Evolutionary conservation across 2,888 invertebrate species (phyloP).

Genomic region (Tenthredo distinguenda): DNA sequence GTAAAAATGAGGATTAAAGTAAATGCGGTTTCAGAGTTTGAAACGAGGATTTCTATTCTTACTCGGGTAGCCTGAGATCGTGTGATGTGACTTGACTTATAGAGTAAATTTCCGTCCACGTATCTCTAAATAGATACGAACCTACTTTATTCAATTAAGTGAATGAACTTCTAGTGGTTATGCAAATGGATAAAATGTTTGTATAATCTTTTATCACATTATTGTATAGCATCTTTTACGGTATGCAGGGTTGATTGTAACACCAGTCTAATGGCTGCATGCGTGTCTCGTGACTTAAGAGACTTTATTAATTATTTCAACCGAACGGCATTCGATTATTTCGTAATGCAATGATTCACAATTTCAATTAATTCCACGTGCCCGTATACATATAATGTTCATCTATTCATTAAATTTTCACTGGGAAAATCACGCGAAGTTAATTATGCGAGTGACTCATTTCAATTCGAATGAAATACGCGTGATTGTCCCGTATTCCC

Average conservation of each 20-base stretch:
- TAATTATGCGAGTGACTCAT: conserved; percentile 20
- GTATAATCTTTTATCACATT: neutral
- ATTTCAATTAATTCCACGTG: neutral
- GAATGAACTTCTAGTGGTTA: neutral
- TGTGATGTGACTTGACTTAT: too few relatives aligned
- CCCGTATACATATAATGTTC: neutral
- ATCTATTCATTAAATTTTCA: neutral
- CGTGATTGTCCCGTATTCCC: neutral
- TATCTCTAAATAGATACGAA: neutral
- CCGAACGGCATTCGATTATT: neutral
- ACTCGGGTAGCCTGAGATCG: too few relatives aligned
- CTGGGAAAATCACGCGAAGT: neutral
- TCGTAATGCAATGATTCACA: neutral
- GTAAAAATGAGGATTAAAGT: too few relatives aligned
- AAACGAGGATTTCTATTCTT: too few relatives aligned
- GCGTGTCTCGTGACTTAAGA: neutral
- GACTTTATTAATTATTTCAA: neutral
- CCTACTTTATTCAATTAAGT: neutral
- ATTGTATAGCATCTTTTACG: neutral
- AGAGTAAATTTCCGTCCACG: too few relatives aligned
- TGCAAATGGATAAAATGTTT: neutral
- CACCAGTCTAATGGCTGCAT: neutral
- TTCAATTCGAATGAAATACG: conserved; percentile 8
- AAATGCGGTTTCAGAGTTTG: too few relatives aligned
- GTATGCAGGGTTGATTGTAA: neutral